Conservation (phyloP, 2,888 invertebrate species). For the Andrena minutula region DNA sequence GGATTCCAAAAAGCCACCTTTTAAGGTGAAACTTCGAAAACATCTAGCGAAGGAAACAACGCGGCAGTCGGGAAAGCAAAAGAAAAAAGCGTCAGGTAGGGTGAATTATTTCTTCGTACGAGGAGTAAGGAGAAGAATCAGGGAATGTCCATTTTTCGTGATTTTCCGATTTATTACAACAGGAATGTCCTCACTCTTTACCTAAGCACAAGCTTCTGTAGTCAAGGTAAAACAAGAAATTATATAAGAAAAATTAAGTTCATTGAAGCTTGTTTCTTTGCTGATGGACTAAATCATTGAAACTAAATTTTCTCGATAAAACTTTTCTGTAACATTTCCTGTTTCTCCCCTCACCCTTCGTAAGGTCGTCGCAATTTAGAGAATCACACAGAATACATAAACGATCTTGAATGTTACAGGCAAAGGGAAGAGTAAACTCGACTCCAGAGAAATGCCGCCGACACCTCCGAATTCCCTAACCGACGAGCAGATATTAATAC, state of each 20-base stretch:
- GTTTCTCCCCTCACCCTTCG: no score
- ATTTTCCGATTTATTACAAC: not conserved
- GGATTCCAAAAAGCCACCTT: conserved; percentile 9
- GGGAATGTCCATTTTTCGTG: not conserved
- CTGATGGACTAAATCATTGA: no score
- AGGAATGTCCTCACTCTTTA: no score
- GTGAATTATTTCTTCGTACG: not conserved
- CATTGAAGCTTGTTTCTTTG: no score
- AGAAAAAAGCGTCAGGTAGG: not conserved
- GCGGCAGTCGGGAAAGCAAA: not conserved
- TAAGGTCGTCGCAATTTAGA: not conserved
- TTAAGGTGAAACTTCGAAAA: conserved; percentile 15
- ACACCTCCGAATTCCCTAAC: conserved; percentile 43
- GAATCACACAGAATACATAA: not conserved
- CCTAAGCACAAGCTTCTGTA: no score
- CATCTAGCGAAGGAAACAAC: not conserved
- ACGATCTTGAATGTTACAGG: conserved; percentile 35
- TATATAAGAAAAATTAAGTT: not conserved
- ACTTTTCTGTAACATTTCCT: no score
- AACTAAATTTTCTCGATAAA: no score
- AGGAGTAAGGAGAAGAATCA: not conserved
- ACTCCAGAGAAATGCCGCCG: not conserved
- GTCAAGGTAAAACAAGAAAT: not conserved
- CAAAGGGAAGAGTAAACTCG: conserved; percentile 25
- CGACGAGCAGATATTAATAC: conserved; percentile 63